Evolutionary conservation across 2,113 vertebrate genomes (phyloP), one percentile per base, ranked within the genome.

Genomic region (Ranitomeya variabilis): DNA sequence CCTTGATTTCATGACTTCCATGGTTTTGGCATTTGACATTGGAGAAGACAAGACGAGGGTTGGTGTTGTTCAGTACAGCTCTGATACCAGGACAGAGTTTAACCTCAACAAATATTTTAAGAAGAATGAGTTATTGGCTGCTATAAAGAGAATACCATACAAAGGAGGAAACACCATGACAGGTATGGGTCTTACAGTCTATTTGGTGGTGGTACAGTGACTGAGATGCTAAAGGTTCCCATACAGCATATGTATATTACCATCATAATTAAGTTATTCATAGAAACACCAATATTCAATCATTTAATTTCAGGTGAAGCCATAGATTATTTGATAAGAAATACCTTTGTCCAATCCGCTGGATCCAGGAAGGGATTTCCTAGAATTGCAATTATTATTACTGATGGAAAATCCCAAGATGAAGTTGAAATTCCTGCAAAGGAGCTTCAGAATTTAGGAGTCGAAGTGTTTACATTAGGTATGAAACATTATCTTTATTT

Each of bases 401-500:
- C 97, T 5, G 97, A 97, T 74, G 96, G 97, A 89, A 96, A 95
- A 90, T 98, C 97, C 26, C 96, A 97, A 91, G 98, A 98, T 54
- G 92, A 96, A 19, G 96, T 98, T 11, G 95, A 97, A 92, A 93
- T 92, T 74, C 94, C 95, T 83, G 96, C 98, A 90, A 95, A 90
- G 91, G 95, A 95, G 89, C 97, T 99, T 90, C 94, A 93, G 77
- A 94, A 93, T 89, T 90, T 91, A n/a, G 98, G 98, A 85, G 97
- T 99, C 91, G 98, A 99, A 95, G 94, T 99, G 89, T 99, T 99
- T 92, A 97, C 96, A 57, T 94, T 99, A 86, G 98, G 98, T 99
- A 94, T 0, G 95, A 60, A 77, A 87, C 12, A 23, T 9, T 26
- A 83, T 64, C 19, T 52, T 52, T 45, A 18, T 45, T 31, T 77